Percentiles rank a stretch among this genome's conserved stretches.
Evolutionary conservation across 53 echinoderm and acorn worm genomes (phyloP).

Genomic region (Echinometra lucunter): DNA sequence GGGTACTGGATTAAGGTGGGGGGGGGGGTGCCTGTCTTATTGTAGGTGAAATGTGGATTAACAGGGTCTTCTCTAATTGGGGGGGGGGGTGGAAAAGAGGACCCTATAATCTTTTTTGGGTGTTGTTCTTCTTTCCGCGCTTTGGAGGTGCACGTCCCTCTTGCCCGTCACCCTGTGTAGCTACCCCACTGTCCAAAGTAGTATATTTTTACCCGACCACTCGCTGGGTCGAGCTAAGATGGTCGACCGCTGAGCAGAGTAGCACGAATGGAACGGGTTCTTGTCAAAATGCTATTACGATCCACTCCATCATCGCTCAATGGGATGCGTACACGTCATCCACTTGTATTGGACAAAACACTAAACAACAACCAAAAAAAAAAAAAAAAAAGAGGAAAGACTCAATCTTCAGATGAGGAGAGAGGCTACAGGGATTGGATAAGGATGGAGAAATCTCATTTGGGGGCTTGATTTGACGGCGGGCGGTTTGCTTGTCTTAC

Average conservation of each 20-base stretch:
- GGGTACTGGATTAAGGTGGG: too few species aligned
- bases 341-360: conserved; percentile 17
- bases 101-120: too few species aligned
- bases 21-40: too few species aligned
- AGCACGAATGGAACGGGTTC: neutral
- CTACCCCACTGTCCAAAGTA: too few species aligned
- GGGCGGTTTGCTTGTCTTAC: conserved; percentile 14
- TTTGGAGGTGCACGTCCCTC: too few species aligned
- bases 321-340: conserved; percentile 46
- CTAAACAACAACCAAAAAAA: neutral
- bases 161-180: too few species aligned
- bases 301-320: conserved; percentile 20
- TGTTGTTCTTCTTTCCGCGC: too few species aligned
- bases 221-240: neutral
- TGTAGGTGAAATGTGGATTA: too few species aligned
- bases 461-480: neutral
- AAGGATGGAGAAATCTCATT: conserved; percentile 38
- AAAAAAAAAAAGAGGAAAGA: neutral
- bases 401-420: too few species aligned
- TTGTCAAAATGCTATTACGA: conserved; percentile 46
- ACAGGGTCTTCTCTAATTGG: too few species aligned
- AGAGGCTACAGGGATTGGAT: neutral
- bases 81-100: too few species aligned
- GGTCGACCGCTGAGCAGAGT: conserved; percentile 3
- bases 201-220: neutral